These are phyloP conservation scores for Sinocyclocheilus grahami DNA, from an alignment of 2,113 vertebrate genomes.

Conservation along the genomic window DNA sequence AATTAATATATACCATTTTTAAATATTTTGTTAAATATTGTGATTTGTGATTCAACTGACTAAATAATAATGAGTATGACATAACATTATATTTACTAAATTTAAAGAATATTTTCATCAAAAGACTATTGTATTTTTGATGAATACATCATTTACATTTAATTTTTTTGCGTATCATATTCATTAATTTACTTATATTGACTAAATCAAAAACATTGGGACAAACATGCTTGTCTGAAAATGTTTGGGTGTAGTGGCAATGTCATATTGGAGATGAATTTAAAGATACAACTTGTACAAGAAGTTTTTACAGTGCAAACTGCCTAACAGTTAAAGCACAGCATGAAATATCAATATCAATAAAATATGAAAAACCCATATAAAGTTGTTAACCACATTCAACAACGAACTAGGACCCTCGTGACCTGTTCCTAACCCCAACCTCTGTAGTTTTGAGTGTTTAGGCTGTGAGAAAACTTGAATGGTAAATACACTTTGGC, in stretches of 20 bases:
- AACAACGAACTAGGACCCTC: no score
- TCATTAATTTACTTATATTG: neutral
- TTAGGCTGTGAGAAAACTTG: no score
- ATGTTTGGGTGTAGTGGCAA: neutral
- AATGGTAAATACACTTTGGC: no score
- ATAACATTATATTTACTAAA: neutral
- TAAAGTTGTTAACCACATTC: neutral
- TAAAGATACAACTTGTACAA: neutral
- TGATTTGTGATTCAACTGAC: neutral
- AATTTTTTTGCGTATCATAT: neutral
- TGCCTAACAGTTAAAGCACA: neutral
- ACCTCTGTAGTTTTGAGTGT: no score
- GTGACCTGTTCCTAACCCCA: no score
- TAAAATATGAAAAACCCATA: neutral
- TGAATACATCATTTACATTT: neutral
- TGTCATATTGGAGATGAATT: neutral
- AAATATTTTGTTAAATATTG: neutral
- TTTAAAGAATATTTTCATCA: neutral
- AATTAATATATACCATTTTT: neutral
- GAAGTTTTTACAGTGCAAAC: neutral
- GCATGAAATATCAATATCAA: neutral
- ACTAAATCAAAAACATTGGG: neutral
- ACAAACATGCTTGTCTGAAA: neutral
- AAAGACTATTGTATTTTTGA: neutral
- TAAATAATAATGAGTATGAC: neutral